Conservation (phyloP, 2,113 vertebrate species). For the Phyllostomus hastatus region DNA sequence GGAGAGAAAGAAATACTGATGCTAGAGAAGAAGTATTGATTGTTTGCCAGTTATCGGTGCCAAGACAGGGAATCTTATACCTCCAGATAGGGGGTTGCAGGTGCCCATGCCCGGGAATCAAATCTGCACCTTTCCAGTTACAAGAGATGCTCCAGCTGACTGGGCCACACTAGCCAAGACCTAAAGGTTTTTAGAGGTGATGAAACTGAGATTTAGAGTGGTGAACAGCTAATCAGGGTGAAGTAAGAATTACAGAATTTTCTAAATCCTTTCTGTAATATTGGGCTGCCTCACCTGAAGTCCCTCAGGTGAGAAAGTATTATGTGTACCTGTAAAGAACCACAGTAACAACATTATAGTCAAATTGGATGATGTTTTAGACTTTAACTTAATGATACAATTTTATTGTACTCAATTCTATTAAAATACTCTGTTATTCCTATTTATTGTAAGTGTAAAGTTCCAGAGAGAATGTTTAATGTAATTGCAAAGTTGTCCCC, state of each 20-base stretch:
- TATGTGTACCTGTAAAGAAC: neutral
- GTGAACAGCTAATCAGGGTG: neutral
- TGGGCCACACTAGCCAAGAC: no score
- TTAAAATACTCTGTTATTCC: neutral
- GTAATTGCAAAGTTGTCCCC: no score
- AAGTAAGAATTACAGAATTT: neutral
- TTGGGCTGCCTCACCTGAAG: fast-evolving
- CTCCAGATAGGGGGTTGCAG: no score
- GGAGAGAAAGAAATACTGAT: no score
- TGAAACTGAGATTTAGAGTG: neutral
- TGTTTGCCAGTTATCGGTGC: no score
- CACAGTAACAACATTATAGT: neutral
- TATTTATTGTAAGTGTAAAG: neutral
- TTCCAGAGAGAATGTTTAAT: neutral
- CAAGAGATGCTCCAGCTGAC: no score
- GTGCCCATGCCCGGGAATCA: no score
- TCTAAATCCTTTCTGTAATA: neutral
- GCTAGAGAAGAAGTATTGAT: no score
- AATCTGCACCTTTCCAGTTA: no score
- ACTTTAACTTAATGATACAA: neutral
- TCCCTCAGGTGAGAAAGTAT: neutral
- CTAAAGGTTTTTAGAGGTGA: neutral
- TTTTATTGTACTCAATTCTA: neutral
- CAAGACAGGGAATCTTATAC: no score
- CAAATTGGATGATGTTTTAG: neutral